A percentile compares a stretch with the other conserved stretches of the same genome.
Conservation (phyloP, 2,113 vertebrate genomes). For the Catharus minimus region DNA sequence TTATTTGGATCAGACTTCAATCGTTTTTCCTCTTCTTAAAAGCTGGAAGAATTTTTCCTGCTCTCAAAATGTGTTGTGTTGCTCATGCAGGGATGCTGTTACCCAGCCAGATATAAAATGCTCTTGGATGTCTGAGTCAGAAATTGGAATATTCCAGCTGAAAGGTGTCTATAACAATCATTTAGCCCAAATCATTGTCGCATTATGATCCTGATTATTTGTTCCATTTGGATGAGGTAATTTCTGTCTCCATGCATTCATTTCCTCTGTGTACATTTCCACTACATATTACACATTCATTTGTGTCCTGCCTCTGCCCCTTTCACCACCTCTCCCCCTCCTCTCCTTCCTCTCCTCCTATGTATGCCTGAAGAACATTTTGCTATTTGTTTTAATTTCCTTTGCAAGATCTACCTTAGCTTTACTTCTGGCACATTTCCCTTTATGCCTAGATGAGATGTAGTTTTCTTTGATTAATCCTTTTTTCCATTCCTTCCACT, state of each 20-base stretch:
- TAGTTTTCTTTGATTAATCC: slow-evolving; percentile 39
- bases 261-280: slow-evolving; percentile 37
- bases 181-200: not conserved
- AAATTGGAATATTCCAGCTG: not conserved
- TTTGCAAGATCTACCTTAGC: not conserved
- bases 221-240: not conserved
- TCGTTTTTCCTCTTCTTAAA: not conserved
- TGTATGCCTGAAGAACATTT: not conserved
- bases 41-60: not conserved
- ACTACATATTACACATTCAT: not conserved
- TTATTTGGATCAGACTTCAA: not conserved
- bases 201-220: not conserved
- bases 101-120: not conserved
- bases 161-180: not conserved
- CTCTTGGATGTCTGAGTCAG: not conserved
- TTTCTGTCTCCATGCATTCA: slow-evolving; percentile 3
- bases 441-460: slow-evolving; percentile 4
- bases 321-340: slow-evolving; percentile 7
- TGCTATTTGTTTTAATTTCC: slow-evolving; percentile 57
- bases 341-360: not conserved
- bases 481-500: slow-evolving; percentile 41
- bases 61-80: not conserved
- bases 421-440: slow-evolving; percentile 22
- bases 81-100: not conserved
- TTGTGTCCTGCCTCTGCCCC: not conserved